A percentile compares a stretch with the other conserved stretches of the same genome.
phyloP scores from a whole-genome alignment of 1,140 invertebrate species.

The Drosophila kepulauana region DNA sequence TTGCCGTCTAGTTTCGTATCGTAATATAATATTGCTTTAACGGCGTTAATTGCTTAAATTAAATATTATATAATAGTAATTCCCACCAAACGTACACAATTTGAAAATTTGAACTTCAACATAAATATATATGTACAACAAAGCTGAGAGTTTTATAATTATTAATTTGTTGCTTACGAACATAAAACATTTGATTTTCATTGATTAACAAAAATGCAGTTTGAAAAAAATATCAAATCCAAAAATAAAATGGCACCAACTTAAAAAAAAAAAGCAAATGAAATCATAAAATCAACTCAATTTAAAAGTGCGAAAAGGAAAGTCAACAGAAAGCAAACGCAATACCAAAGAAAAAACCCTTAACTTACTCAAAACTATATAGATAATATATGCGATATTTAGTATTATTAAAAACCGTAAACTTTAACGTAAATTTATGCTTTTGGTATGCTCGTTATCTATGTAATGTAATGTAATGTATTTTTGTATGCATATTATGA shows the following conservation, averaged over 20 bases:
- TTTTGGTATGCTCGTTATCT: conserved; percentile 77
- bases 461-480: conserved; percentile 44
- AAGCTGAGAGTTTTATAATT: conserved; percentile 9
- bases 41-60: conserved; percentile 57
- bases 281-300: conserved; percentile 28
- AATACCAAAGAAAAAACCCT: conserved; percentile 40
- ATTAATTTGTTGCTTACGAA: conserved; percentile 14
- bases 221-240: conserved; percentile 15
- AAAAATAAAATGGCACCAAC: conserved; percentile 65
- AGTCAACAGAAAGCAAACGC: conserved; percentile 22
- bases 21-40: conserved; percentile 67
- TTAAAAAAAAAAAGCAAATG: conserved; percentile 37
- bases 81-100: conserved; percentile 12
- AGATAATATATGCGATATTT: not conserved
- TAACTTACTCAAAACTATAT: conserved; percentile 18
- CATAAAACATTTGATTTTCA: conserved; percentile 11
- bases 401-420: conserved; percentile 42
- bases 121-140: conserved; percentile 69
- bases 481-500: conserved; percentile 38
- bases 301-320: conserved; percentile 16
- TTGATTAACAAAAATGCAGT: conserved; percentile 24
- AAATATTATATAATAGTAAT: conserved; percentile 15
- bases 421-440: conserved; percentile 58
- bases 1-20: conserved; percentile 58
- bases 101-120: conserved; percentile 40